Percentiles rank a stretch among this genome's conserved stretches.
These are phyloP conservation scores for Astropecten irregularis DNA, from an alignment of 53 echinoderm and acorn worm genomes.

Conservation along the genomic window DNA sequence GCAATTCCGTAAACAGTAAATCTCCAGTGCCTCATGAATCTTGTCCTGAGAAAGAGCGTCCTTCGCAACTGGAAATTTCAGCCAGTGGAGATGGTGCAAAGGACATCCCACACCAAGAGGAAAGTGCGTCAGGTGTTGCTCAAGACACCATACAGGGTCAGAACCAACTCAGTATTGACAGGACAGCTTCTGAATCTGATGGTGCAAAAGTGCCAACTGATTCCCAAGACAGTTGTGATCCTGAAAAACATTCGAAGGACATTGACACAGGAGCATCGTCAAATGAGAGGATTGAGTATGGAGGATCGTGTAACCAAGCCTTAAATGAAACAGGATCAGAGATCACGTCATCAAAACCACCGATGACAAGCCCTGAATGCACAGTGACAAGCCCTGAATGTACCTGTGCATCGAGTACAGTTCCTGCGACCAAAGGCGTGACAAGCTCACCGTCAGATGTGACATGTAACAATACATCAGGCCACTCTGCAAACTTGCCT, in stretches of 20 bases:
- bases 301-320: not conserved
- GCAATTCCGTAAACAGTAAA: slow-evolving; percentile 11
- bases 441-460: not conserved
- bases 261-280: not conserved
- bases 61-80: not conserved
- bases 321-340: not conserved
- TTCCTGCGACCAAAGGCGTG: not conserved
- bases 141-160: not conserved
- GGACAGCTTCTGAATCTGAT: not conserved
- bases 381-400: not conserved
- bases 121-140: not conserved
- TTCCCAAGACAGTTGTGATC: not conserved
- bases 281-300: not conserved
- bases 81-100: not conserved
- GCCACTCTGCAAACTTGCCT: not conserved
- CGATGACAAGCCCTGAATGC: no score
- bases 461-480: not conserved
- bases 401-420: not conserved
- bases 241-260: not conserved
- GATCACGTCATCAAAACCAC: not conserved
- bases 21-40: slow-evolving; percentile 3
- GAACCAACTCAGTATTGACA: not conserved
- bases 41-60: not conserved
- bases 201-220: not conserved
- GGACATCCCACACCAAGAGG: not conserved